Base-by-base conservation (phyloP, 2,113 vertebrate species). In the Speoplatyrhinus poulsoni region DNA sequence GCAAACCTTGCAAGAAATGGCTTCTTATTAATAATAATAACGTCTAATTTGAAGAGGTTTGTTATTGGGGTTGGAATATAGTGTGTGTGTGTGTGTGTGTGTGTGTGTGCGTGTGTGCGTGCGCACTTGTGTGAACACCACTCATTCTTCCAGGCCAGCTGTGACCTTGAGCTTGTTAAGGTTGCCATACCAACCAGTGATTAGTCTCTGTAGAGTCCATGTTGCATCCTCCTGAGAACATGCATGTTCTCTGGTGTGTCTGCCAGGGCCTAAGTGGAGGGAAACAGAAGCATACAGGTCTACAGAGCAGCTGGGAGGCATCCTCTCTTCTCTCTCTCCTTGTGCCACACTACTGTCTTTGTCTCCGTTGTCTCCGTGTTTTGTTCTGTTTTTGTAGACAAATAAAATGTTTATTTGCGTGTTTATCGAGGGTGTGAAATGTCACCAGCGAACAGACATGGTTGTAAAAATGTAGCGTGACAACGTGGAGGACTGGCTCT, bases 211-310 rank as follows among this genome's bases (percentile, higher is more conserved):
- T 41, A 41, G 36, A 2, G 7, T 41, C 4, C 5, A 6, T 41
- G 36, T 41, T 1, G 36, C 36, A 41, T 41, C 36, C 36, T 41
- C 36, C 36, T 41, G 36, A 26, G 52, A 9, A 57, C 10, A 10
- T 26, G 16, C 16, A 19, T 17, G n/a, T 56, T 9, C 55, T 41
- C 36, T 41, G 36, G 36, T 41, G 36, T 41, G 6, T 59, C 52
- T 19, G 76, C 36, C 36, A 56, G 76, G 72, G 68, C 68, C 67
- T 72, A 73, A 65, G 68, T 74, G 70, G 69, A 67, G 36, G 26
- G 77, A 19, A 74, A 72, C 53, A 63, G 73, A 82, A 17, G 65
- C 65, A 9, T 10, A 33, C 68, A 57, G 81, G 83, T 26, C 26
- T 26, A 26, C 26, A 82, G 49, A 79, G 61, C 63, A 65, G 60